A percentile compares a stretch with the other conserved stretches of the same genome.
Conservation (phyloP, 2,113 vertebrate genomes). For the Potamarius usumacintae region DNA sequence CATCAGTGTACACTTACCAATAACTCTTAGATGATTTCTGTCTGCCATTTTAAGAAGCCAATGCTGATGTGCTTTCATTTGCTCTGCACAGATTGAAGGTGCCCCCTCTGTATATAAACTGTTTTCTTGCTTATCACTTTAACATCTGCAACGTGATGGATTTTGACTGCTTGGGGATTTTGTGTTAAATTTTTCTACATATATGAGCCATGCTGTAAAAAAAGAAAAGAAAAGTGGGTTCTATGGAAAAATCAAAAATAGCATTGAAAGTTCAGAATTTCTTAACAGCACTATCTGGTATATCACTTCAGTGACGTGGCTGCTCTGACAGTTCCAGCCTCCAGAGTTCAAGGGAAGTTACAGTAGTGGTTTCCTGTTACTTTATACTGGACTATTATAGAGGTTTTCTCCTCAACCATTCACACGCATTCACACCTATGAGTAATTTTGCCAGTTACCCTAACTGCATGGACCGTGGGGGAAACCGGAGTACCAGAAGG, state of each 20-base stretch:
- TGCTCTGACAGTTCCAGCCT: no score
- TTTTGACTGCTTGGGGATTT: slow-evolving; percentile 23
- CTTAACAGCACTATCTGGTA: no score
- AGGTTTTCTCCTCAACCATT: no score
- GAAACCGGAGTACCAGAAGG: no score
- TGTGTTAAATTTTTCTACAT: not conserved
- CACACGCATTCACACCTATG: no score
- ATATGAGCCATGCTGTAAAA: not conserved
- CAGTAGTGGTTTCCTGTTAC: no score
- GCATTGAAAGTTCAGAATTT: not conserved
- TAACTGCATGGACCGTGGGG: no score
- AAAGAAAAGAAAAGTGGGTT: not conserved
- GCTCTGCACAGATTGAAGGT: not conserved
- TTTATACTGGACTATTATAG: no score
- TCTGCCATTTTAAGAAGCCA: slow-evolving; percentile 4
- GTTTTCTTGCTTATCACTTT: slow-evolving; percentile 7
- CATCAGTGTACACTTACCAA: slow-evolving; percentile 25
- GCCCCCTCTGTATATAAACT: slow-evolving; percentile 33
- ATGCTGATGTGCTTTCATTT: not conserved
- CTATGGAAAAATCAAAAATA: not conserved
- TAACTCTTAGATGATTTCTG: not conserved
- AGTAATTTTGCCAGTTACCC: no score
- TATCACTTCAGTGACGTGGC: not conserved
- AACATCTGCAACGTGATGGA: not conserved
- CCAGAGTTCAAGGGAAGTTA: no score